These are phyloP conservation scores for Brachymystax lenok DNA, from an alignment of 2,797 vertebrate species.

Conservation along the genomic window DNA sequence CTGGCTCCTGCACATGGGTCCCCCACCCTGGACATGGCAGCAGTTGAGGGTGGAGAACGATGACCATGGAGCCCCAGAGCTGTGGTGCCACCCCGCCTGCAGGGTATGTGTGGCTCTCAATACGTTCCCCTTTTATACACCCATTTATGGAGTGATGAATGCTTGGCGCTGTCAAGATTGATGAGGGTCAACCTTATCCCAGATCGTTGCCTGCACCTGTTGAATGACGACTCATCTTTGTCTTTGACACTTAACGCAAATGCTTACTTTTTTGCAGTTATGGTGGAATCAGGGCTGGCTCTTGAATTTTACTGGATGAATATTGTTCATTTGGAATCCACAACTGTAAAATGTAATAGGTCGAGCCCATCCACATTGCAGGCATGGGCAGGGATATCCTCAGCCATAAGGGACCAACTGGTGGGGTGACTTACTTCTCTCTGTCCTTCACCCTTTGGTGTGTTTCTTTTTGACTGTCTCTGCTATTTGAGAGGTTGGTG, in stretches of 20 bases:
- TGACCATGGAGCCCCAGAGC: conserved; percentile 93
- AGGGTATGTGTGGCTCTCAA: conserved; percentile 72
- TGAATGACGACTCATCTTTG: neutral
- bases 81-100: conserved; percentile 98
- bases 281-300: neutral
- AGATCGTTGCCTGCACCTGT: neutral
- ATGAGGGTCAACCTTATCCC: neutral
- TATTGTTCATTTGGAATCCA: neutral
- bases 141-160: neutral
- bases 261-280: neutral
- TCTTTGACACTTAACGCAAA: neutral
- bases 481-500: neutral
- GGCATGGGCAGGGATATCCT: too few relatives aligned
- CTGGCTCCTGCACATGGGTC: conserved; percentile 92
- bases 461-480: neutral
- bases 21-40: conserved; percentile 89
- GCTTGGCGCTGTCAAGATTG: neutral
- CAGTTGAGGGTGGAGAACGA: conserved; percentile 95
- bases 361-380: neutral
- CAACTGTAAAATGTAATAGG: neutral
- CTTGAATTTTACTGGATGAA: neutral
- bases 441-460: neutral
- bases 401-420: neutral
- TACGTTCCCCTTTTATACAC: neutral
- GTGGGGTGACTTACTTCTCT: neutral